A percentile compares a stretch with the other conserved stretches of the same genome.
These are phyloP conservation scores for Morpho achilles DNA, from an alignment of 2,888 invertebrate species.

Conservation along the genomic window DNA sequence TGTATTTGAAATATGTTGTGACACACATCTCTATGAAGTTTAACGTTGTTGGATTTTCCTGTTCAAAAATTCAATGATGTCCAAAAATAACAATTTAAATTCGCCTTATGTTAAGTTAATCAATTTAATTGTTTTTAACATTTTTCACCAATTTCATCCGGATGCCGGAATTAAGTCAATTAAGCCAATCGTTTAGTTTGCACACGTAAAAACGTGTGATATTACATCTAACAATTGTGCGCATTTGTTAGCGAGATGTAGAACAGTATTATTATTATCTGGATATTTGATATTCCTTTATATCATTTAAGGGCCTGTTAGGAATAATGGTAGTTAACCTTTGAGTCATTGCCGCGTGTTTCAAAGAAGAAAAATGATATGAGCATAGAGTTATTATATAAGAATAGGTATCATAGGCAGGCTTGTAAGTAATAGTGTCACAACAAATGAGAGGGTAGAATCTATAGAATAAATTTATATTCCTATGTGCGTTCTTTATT, in stretches of 20 bases:
- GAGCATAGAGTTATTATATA: too few species aligned
- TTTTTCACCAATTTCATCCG: conserved; percentile 18
- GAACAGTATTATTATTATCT: conserved; percentile 13
- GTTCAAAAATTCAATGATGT: too few species aligned
- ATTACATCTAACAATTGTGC: conserved; percentile 19
- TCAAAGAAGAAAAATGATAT: neutral
- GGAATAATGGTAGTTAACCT: neutral
- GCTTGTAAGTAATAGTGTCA: too few species aligned
- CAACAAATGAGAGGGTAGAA: too few species aligned
- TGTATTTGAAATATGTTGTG: too few species aligned
- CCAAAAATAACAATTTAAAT: neutral
- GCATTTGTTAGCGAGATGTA: conserved; percentile 16
- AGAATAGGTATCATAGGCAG: too few species aligned
- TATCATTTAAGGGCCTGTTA: conserved; percentile 12
- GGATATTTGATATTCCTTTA: conserved; percentile 13
- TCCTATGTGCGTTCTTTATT: too few species aligned
- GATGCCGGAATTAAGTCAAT: conserved; percentile 22
- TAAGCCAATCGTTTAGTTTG: conserved; percentile 17
- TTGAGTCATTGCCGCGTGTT: conserved; percentile 4
- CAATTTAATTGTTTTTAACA: neutral
- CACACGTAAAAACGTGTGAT: conserved; percentile 15
- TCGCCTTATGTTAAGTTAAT: neutral
- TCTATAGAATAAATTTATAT: too few species aligned
- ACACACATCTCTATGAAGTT: too few species aligned
- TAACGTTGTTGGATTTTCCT: too few species aligned